These are phyloP conservation scores for Phyllotreta cruciferae DNA, from an alignment of 2,888 invertebrate species.

Conservation along the genomic window DNA sequence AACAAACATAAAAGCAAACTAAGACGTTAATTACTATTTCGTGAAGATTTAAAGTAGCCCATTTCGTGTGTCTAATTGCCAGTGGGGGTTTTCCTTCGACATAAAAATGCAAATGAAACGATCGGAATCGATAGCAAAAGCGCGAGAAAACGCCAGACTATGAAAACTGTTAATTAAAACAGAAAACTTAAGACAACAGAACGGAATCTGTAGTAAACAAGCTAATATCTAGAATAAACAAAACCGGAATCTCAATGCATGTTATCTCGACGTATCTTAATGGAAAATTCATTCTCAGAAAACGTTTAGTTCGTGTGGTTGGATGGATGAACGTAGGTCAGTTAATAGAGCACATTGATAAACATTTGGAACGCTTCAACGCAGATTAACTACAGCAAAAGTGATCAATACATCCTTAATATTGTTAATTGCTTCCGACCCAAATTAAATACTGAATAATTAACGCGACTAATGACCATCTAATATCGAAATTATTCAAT, in stretches of 20 bases:
- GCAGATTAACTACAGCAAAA: too few species aligned
- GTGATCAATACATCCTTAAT: too few species aligned
- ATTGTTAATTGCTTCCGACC: too few species aligned
- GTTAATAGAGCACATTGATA: too few species aligned
- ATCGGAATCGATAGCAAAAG: constrained; percentile 6
- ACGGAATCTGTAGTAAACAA: constrained; percentile 8
- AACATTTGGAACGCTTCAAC: too few species aligned
- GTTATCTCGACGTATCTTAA: neutral
- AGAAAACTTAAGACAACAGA: constrained; percentile 8
- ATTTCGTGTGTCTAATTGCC: constrained; percentile 8
- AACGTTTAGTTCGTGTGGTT: too few species aligned
- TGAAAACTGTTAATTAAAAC: constrained; percentile 17
- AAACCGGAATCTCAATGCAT: neutral
- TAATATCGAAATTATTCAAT: neutral
- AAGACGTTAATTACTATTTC: constrained; percentile 12
- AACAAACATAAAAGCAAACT: constrained; percentile 9
- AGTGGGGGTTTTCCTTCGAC: constrained; percentile 1
- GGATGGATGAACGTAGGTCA: too few species aligned
- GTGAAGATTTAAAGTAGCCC: neutral
- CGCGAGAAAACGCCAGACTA: neutral
- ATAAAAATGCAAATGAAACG: constrained; percentile 16
- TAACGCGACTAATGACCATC: neutral
- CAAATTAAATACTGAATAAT: too few species aligned
- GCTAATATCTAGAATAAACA: constrained; percentile 5
- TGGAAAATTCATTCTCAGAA: too few species aligned